Evolutionary conservation across 2,797 vertebrate genomes (phyloP).

Genomic region (Chloroceryle inda): DNA sequence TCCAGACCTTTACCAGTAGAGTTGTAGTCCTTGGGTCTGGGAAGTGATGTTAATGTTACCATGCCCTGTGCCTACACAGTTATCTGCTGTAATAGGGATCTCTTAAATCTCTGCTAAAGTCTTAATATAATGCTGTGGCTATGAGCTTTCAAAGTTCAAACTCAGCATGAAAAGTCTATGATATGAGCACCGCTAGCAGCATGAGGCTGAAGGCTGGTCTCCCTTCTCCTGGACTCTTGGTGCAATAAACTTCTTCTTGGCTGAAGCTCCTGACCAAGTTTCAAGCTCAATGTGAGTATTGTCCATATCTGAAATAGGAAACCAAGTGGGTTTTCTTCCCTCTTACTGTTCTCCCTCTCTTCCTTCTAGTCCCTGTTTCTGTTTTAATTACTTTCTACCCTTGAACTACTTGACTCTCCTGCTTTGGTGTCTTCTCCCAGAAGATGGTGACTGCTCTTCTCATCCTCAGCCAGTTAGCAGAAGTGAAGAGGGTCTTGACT

Average conservation of each 20-base stretch:
- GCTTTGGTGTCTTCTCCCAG: not conserved
- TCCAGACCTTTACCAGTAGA: not conserved
- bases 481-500: not conserved
- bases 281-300: not conserved
- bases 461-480: no score
- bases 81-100: not conserved
- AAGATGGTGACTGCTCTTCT: not conserved
- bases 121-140: rapidly evolving
- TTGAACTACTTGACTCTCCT: not conserved
- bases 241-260: not conserved
- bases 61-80: not conserved
- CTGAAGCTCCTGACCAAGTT: not conserved
- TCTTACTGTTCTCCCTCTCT: not conserved
- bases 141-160: not conserved
- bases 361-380: not conserved
- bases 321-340: rapidly evolving
- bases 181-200: not conserved
- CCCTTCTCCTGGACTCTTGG: not conserved
- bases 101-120: not conserved
- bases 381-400: not conserved
- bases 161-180: rapidly evolving
- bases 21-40: not conserved
- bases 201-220: not conserved
- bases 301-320: not conserved
- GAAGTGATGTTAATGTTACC: not conserved